Evolutionary conservation across 2,797 vertebrate genomes (phyloP), one percentile per base, ranked within the genome.

Genomic region (Gymnopithys bicolor): DNA sequence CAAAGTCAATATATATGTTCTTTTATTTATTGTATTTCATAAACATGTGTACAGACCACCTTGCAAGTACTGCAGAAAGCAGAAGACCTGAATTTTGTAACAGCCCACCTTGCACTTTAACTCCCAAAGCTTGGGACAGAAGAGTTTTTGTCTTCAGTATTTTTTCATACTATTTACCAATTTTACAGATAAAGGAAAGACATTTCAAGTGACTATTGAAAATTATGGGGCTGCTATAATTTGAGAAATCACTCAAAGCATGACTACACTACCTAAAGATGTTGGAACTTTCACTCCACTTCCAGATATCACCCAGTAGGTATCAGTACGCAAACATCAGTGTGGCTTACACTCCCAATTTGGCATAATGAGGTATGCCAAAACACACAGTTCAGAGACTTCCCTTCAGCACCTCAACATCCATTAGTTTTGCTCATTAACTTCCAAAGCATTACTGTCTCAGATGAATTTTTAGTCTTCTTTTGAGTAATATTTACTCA

Each of bases 291-390:
- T 19, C 24, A n/a, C 35, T 81, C 41, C 52, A 11, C 17, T 48
- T 49, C 15, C 53, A 71, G 43, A 24, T 24, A 27, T 32, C 35
- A 48, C 3, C 17, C 51, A 51, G 11, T 0, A 58, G 11, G n/a
- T 13, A 66, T 1, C 4, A 10, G 43, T 22, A 71, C 21, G 15
- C 22, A 51, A 69, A 58, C 10, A 67, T 14, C 41, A 22, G 21
- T 28, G n/a, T 11, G 0, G 0, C 13, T 8, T 60, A 35, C 27
- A 75, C 9, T n/a, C 25, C n/a, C 35, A 35, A 88, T 33, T 0
- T 79, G 39, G 15, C 39, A 64, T 8, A 53, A 79, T 1, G 7
- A 90, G 9, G 6, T 24, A 16, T 23, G 39, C 55, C 55, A 69
- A 69, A 83, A 80, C 7, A 32, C 39, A 41, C 41, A 41, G 28